Conservation (phyloP, 2,113 vertebrate genomes). For the Capra hircus region DNA sequence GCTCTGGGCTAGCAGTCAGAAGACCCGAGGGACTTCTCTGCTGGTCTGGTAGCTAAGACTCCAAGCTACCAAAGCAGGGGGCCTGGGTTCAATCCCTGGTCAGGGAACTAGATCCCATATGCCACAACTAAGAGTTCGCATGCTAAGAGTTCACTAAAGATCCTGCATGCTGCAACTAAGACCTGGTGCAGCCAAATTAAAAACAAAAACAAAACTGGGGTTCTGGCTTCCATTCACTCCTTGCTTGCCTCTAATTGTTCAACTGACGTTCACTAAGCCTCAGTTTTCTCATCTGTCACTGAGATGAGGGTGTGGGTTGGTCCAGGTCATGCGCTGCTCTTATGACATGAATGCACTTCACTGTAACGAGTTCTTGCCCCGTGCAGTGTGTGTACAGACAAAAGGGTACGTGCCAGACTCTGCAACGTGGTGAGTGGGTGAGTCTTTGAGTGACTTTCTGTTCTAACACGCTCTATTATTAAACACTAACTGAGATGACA, state of each 20-base stretch:
- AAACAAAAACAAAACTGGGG: neutral
- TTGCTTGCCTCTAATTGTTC: neutral
- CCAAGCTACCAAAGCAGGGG: neutral
- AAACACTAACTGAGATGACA: neutral
- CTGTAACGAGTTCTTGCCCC: neutral
- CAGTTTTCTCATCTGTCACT: neutral
- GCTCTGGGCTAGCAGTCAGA: neutral
- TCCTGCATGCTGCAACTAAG: neutral
- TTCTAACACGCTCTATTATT: neutral
- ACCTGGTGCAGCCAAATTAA: neutral
- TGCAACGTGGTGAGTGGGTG: neutral
- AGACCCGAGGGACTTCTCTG: neutral
- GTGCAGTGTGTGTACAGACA: neutral
- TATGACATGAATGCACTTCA: neutral
- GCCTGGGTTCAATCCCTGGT: neutral
- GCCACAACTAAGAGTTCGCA: rapidly evolving
- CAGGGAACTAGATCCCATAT: neutral
- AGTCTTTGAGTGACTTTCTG: neutral
- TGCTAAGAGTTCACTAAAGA: neutral
- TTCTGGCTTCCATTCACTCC: neutral
- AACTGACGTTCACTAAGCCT: neutral
- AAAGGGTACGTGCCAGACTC: neutral
- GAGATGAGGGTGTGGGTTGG: neutral
- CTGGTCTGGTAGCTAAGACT: neutral
- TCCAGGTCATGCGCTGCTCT: neutral